Percentiles rank a stretch among this genome's conserved stretches.
Evolutionary conservation across 1,140 invertebrate genomes (phyloP).

Genomic region (Bombus confusus): DNA sequence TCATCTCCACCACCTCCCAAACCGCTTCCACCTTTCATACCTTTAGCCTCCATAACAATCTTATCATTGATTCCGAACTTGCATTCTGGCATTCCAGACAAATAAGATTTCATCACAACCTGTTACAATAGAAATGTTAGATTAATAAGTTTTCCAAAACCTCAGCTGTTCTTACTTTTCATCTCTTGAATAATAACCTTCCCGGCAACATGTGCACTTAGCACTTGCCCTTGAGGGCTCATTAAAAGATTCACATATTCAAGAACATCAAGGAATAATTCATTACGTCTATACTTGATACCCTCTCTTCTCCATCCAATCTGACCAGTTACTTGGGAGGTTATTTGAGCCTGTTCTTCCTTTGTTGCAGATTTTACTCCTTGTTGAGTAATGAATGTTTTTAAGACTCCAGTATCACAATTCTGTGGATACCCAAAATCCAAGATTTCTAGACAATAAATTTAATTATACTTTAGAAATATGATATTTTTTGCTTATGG

Average conservation of each 20-base stretch:
- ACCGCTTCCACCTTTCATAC: conserved; percentile 87
- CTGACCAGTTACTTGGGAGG: conserved; percentile 99
- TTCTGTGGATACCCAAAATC: conserved; percentile 99
- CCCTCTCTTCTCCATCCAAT: conserved; percentile 99
- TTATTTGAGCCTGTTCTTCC: conserved; percentile 99
- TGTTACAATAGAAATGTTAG: conserved; percentile 41
- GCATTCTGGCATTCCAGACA: conserved; percentile 99
- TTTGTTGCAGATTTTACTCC: conserved; percentile 99
- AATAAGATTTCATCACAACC: conserved; percentile 99
- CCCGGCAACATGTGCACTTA: conserved; percentile 99
- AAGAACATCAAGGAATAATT: conserved; percentile 99
- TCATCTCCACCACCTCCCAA: conserved; percentile 88
- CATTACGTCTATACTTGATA: conserved; percentile 99
- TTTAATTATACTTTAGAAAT: not conserved
- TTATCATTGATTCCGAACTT: conserved; percentile 99
- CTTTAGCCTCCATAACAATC: conserved; percentile 99
- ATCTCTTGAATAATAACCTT: conserved; percentile 83
- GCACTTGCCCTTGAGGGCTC: conserved; percentile 99
- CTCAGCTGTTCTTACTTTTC: not conserved
- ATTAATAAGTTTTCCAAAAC: not conserved
- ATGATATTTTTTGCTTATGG: not conserved
- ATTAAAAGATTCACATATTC: conserved; percentile 99
- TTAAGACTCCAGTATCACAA: conserved; percentile 99
- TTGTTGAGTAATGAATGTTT: conserved; percentile 99
- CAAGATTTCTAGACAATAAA: conserved; percentile 92